phyloP scores from a whole-genome alignment of 2,113 vertebrate species.

The Toxotes chatareus region DNA sequence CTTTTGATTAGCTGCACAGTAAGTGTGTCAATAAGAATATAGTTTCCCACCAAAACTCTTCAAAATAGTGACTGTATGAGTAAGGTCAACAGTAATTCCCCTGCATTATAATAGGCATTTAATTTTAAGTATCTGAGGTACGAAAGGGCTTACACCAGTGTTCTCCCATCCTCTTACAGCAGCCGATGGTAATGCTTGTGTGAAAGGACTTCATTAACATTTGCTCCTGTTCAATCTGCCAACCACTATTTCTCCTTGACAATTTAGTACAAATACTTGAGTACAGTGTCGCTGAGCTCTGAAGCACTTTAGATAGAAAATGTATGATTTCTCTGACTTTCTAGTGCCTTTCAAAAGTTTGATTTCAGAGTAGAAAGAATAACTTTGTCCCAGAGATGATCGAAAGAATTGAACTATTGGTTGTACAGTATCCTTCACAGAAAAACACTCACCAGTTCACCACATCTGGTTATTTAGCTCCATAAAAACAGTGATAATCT shows the following conservation, averaged over 20 bases:
- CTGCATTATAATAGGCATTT: slow-evolving; percentile 22
- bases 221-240: slow-evolving; percentile 38
- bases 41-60: slow-evolving; percentile 4
- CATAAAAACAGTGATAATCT: no score
- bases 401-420: neutral
- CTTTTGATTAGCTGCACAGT: neutral
- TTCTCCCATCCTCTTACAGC: neutral
- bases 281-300: slow-evolving; percentile 14
- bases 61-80: neutral
- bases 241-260: slow-evolving; percentile 21
- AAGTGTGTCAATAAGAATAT: slow-evolving; percentile 1
- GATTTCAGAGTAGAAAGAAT: neutral
- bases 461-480: neutral
- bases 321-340: slow-evolving; percentile 25
- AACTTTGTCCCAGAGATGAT: neutral
- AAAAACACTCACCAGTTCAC: neutral
- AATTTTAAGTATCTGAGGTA: slow-evolving; percentile 33
- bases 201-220: slow-evolving; percentile 51
- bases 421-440: neutral
- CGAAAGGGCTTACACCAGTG: slow-evolving; percentile 4
- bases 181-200: slow-evolving; percentile 16
- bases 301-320: slow-evolving; percentile 21
- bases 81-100: slow-evolving; percentile 20
- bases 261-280: slow-evolving; percentile 9
- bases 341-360: slow-evolving; percentile 46